phyloP scores from a whole-genome alignment of 1,140 invertebrate genomes.

The Hesperophylax magnus region DNA sequence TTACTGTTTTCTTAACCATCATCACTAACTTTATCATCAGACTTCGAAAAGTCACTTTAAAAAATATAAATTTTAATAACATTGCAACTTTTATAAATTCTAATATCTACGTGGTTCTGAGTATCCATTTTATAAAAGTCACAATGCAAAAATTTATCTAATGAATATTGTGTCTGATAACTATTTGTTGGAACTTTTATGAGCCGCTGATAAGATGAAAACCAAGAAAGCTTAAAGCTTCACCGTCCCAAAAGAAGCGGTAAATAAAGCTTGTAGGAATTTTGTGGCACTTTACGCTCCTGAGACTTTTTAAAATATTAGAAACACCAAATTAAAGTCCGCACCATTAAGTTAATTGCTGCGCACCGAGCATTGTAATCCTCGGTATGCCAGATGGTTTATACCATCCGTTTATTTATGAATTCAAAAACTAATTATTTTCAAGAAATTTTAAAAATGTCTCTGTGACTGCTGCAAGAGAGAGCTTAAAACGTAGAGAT shows the following conservation, averaged over 20 bases:
- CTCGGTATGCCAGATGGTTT: slow-evolving; percentile 28
- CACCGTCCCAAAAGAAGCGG: not conserved
- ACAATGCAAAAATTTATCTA: no score
- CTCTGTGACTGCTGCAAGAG: not conserved
- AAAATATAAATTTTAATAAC: no score
- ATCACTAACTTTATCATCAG: no score
- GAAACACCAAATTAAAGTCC: slow-evolving; percentile 18
- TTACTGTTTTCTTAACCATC: no score
- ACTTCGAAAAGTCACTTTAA: no score
- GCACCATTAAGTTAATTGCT: slow-evolving; percentile 37
- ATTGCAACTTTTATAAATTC: not conserved
- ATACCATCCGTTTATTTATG: slow-evolving; percentile 30
- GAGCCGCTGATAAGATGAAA: not conserved
- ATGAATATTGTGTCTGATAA: no score
- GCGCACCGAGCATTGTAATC: slow-evolving; percentile 22
- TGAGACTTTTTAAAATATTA: slow-evolving; percentile 31
- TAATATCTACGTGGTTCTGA: no score
- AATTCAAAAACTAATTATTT: slow-evolving; percentile 23
- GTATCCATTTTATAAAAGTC: no score
- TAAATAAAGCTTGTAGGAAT: slow-evolving; percentile 28
- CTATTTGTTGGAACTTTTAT: slow-evolving; percentile 12
- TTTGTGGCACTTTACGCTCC: slow-evolving; percentile 29
- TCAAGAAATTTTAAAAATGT: not conserved
- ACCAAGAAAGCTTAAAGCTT: no score
- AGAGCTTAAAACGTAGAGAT: no score